These are phyloP conservation scores for Crotalus horridus DNA, from an alignment of 2,113 vertebrate genomes.

Conservation along the genomic window DNA sequence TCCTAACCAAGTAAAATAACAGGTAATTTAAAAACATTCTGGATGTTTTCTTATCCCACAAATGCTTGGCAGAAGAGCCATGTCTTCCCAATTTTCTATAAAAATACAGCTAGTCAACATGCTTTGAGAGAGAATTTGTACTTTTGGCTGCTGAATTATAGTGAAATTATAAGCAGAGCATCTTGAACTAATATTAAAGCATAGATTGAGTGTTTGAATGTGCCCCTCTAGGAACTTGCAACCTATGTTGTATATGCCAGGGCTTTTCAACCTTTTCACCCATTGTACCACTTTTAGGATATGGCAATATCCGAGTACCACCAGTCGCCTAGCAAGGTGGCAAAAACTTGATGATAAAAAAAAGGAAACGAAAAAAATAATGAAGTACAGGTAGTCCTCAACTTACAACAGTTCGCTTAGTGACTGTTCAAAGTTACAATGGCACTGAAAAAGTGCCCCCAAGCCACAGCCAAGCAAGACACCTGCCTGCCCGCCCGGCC, in stretches of 20 bases:
- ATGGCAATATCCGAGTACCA: too few species aligned
- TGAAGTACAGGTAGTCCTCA: too few species aligned
- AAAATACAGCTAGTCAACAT: background rate
- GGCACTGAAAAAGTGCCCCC: too few species aligned
- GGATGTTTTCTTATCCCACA: background rate
- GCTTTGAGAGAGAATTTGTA: background rate
- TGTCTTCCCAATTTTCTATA: background rate
- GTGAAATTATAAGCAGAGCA: background rate
- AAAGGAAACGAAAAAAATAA: too few species aligned
- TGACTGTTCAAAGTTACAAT: too few species aligned
- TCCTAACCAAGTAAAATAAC: background rate
- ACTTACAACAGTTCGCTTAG: too few species aligned
- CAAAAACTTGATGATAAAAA: too few species aligned
- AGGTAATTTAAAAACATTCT: background rate
- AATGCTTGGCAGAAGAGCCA: background rate
- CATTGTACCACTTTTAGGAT: too few species aligned
- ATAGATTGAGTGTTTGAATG: background rate
- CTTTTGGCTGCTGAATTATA: background rate
- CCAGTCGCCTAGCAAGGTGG: too few species aligned
- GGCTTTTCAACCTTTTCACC: too few species aligned
- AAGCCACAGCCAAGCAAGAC: too few species aligned
- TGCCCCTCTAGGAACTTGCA: background rate
- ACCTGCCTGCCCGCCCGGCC: too few species aligned
- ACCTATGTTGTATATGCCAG: background rate
- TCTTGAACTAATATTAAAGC: background rate